Conservation (phyloP, 2,888 invertebrate genomes). For the Watsonalla binaria region DNA sequence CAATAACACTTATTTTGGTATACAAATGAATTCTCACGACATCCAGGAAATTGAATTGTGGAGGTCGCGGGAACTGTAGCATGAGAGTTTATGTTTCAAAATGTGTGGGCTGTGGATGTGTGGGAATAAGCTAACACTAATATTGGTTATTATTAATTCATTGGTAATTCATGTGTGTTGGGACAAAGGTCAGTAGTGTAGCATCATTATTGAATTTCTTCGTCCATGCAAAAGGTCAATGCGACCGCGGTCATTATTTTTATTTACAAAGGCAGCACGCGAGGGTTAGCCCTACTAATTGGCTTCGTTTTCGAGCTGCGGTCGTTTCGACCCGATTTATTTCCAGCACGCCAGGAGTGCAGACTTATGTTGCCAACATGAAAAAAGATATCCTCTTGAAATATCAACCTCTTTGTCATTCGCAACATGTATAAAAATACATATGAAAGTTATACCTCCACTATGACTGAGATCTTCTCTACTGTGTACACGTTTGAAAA, state of each 20-base stretch:
- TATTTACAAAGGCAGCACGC: neutral
- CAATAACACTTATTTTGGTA: neutral
- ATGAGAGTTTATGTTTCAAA: no score
- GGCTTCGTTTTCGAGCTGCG: neutral
- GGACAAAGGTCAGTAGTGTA: neutral
- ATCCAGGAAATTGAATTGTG: no score
- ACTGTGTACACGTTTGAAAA: no score
- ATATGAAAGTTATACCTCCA: no score
- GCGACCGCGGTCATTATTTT: neutral
- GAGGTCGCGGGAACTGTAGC: no score
- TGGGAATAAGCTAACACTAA: no score
- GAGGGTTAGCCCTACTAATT: neutral
- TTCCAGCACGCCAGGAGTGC: neutral
- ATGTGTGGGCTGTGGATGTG: no score
- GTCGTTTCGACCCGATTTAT: neutral
- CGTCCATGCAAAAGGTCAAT: neutral
- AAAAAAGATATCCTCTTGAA: neutral
- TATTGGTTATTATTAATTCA: neutral
- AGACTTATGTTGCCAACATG: neutral
- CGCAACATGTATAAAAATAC: no score
- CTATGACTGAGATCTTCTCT: no score
- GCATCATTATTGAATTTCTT: neutral
- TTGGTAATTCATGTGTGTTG: neutral
- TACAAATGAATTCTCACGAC: no score
- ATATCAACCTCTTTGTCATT: no score